Evolutionary conservation across 2,797 vertebrate genomes (phyloP), one percentile per base, ranked within the genome.

Genomic region (Nyctalus aviator): DNA sequence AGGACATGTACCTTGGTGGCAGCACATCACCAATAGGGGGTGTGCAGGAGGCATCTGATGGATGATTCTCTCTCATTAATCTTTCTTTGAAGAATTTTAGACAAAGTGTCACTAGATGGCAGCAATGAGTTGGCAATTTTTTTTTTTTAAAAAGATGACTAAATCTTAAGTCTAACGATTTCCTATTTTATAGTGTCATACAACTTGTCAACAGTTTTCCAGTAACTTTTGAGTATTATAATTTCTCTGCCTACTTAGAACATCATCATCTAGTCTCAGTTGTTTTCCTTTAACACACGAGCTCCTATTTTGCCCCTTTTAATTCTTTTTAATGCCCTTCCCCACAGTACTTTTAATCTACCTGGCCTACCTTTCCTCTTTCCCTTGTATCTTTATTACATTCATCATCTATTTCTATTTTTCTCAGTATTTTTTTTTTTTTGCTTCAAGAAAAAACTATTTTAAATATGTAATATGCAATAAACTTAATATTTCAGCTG

Each of bases 31-130:
- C 50, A 50, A 18, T 55, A 53, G 50, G 50, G 6, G 50, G 50
- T 53, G 18, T 53, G 50, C 50, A 53, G 50, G 50, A 53, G 50
- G 50, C 50, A 53, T 18, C 50, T 53, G 50, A 55, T 55, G 2
- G 20, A 55, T 21, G 18, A 21, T 41, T 41, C 37, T n/a, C 50
- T 53, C 53, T 55, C 53, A 50, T 55, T 21, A 20, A 55, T 37
- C 15, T 57, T 83, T 94, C 44, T 89, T 20, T 32, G 10, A 23
- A 78, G 32, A 88, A 71, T 37, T 72, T 62, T 57, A 18, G 64
- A 71, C 8, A 23, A 90, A 68, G 10, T 62, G 18, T 78, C 88
- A 93, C 91, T 92, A 95, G 96, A 92, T 86, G 94, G 93, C 91
- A 95, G 88, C 88, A 95, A 75, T 75, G 71, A 89, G 71, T 69